Percentiles rank a stretch among this genome's conserved stretches.
These are phyloP conservation scores for Coregonus sp. DNA, from an alignment of 2,797 vertebrate genomes.

Conservation along the genomic window DNA sequence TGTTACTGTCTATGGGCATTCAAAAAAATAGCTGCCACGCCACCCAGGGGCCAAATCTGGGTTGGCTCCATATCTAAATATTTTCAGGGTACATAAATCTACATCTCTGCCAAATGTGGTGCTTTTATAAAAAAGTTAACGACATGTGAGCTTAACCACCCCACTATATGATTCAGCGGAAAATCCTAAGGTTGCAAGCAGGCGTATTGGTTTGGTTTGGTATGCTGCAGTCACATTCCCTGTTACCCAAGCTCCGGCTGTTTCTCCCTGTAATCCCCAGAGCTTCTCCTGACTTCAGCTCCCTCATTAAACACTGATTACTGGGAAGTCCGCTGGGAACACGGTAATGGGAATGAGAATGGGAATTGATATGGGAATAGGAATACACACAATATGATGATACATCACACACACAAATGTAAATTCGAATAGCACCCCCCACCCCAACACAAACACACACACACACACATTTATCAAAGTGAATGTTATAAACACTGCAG, in stretches of 20 bases:
- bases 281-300: conserved; percentile 56
- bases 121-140: conserved; percentile 5
- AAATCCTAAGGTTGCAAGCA: conserved; percentile 60
- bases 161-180: conserved; percentile 46
- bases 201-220: conserved; percentile 29
- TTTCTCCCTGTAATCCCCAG: conserved; percentile 59
- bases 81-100: no score
- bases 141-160: no score
- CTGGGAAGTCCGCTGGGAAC: conserved; percentile 59
- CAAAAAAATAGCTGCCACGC: no score
- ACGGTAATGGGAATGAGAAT: conserved; percentile 51
- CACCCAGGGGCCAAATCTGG: no score
- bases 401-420: no score
- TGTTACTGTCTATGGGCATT: no score
- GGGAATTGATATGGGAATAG: conserved; percentile 12
- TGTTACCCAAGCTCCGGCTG: conserved; percentile 67
- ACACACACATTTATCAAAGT: conserved; percentile 9
- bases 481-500: conserved; percentile 14
- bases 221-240: conserved; percentile 48
- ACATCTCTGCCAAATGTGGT: background rate
- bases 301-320: conserved; percentile 71
- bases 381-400: conserved; percentile 3
- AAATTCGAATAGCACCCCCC: background rate
- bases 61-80: no score
- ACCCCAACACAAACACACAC: conserved; percentile 19